Evolutionary conservation across 2,797 vertebrate genomes (phyloP).

Genomic region (Dryobates pubescens): DNA sequence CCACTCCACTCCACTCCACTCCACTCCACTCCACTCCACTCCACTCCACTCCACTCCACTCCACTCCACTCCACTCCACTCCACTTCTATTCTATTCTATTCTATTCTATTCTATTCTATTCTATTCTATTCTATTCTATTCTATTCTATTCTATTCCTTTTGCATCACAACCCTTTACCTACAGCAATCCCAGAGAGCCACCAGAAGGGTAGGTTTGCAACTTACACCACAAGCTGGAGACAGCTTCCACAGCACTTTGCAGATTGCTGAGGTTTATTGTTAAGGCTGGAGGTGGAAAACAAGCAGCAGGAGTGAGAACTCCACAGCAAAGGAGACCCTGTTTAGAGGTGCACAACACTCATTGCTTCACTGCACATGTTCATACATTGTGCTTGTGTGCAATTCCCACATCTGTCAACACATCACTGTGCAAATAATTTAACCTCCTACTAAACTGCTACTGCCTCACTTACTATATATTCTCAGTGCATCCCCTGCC

Average conservation of each 20-base stretch:
- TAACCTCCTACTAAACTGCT: neutral
- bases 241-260: neutral
- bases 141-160: neutral
- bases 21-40: too few species aligned
- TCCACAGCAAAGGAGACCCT: neutral
- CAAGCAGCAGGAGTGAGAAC: constrained; percentile 14
- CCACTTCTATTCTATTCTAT: too few species aligned
- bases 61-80: too few species aligned
- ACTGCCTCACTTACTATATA: neutral
- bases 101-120: too few species aligned
- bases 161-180: neutral
- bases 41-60: too few species aligned
- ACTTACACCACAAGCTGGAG: neutral
- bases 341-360: neutral
- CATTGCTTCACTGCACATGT: neutral
- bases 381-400: neutral
- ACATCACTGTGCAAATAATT: neutral
- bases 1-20: too few species aligned
- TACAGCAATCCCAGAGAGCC: neutral
- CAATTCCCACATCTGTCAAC: constrained; percentile 4
- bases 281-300: constrained; percentile 16
- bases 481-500: neutral
- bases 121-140: neutral
- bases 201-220: neutral
- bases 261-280: neutral